A percentile compares a stretch with the other conserved stretches of the same genome.
These are phyloP conservation scores for Mormyrus proboscirostris DNA, from an alignment of 2,797 vertebrate species.

Conservation along the genomic window DNA sequence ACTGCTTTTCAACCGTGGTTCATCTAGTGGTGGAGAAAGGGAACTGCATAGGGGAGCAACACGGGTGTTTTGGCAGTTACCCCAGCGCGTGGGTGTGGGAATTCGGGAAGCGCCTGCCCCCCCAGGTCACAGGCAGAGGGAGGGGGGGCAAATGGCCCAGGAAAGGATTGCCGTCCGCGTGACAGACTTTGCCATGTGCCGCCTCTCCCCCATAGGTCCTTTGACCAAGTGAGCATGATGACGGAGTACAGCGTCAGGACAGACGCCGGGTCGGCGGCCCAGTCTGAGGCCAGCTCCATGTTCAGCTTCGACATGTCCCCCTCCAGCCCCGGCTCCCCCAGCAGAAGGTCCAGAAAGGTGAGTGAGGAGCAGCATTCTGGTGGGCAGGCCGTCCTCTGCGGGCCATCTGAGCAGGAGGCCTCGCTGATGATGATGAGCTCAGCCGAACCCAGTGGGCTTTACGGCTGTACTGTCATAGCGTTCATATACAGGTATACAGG, in stretches of 20 bases:
- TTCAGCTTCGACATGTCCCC: constrained; percentile 18
- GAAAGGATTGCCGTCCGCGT: not conserved
- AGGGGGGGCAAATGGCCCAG: not conserved
- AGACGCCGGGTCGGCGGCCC: not conserved
- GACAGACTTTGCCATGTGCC: not conserved
- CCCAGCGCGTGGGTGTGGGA: not conserved
- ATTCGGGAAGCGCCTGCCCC: not conserved
- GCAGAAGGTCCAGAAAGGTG: constrained; percentile 10
- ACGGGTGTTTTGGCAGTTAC: not conserved
- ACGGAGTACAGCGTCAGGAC: constrained; percentile 12
- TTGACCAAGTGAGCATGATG: constrained; percentile 23
- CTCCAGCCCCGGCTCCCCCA: not conserved
- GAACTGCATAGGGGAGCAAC: not conserved
- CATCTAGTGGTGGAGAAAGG: not conserved
- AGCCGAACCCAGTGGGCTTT: too few relatives aligned
- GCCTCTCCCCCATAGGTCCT: not conserved
- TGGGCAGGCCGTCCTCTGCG: not conserved
- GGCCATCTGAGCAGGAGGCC: not conserved
- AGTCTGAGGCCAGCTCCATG: constrained; percentile 13
- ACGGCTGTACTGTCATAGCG: too few relatives aligned
- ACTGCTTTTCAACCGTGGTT: not conserved
- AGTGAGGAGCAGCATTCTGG: not conserved
- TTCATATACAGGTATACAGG: not conserved
- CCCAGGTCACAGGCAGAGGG: not conserved
- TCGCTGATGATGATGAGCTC: not conserved